Conservation (phyloP, 2,113 vertebrate species). For the Bujurquina vittata region DNA sequence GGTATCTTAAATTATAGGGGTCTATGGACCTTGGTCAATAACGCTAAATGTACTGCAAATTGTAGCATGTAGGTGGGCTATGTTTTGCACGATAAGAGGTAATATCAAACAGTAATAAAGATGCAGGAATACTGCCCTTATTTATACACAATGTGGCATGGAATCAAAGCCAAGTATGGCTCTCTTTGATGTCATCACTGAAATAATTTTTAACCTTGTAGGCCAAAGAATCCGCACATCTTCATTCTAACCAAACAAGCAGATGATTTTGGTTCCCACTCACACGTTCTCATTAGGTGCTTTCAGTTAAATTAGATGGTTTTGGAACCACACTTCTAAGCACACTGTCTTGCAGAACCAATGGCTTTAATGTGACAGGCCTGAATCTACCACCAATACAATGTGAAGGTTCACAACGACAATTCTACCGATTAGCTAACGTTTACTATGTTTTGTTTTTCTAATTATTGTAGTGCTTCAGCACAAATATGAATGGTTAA, state of each 20-base stretch:
- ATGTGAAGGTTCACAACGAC: neutral
- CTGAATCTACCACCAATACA: neutral
- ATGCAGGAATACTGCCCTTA: slow-evolving; percentile 31
- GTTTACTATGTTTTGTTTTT: neutral
- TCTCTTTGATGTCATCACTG: slow-evolving; percentile 14
- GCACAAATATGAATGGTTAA: neutral
- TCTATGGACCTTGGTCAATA: slow-evolving; percentile 67
- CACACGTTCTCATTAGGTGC: neutral
- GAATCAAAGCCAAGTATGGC: slow-evolving; percentile 39
- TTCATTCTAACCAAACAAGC: neutral
- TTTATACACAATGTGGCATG: slow-evolving; percentile 42
- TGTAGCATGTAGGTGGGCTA: slow-evolving; percentile 57
- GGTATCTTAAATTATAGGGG: slow-evolving; percentile 60
- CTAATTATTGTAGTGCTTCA: neutral
- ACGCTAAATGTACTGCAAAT: slow-evolving; percentile 66
- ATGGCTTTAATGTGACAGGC: neutral
- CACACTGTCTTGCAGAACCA: neutral
- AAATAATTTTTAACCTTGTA: slow-evolving; percentile 11
- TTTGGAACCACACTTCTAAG: neutral
- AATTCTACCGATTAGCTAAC: neutral
- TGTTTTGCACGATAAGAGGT: slow-evolving; percentile 54
- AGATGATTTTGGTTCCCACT: neutral
- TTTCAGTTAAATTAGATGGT: slow-evolving; percentile 19
- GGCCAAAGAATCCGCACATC: neutral
- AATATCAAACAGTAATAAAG: slow-evolving; percentile 59